Conservation (phyloP, 2,797 vertebrate species). For the Sebastes taczanowskii region DNA sequence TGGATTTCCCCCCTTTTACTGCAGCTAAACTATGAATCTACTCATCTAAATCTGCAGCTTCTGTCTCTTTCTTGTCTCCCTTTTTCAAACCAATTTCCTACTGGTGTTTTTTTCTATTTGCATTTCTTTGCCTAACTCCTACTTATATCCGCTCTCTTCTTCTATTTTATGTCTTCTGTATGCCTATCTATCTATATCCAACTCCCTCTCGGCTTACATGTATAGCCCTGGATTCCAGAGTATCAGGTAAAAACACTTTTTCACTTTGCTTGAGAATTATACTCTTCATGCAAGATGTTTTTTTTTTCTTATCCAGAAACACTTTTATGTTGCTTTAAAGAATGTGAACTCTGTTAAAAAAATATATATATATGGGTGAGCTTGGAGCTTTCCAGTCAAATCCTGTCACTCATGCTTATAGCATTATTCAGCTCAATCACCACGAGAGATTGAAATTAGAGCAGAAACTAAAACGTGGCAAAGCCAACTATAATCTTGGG, state of each 20-base stretch:
- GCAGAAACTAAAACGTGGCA: slow-evolving; percentile 44
- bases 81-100: slow-evolving; percentile 34
- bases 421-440: slow-evolving; percentile 43
- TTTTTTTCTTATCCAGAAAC: slow-evolving; percentile 35
- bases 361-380: slow-evolving; percentile 22
- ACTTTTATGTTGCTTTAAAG: slow-evolving; percentile 28
- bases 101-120: slow-evolving; percentile 35
- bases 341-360: slow-evolving; percentile 10
- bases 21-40: slow-evolving; percentile 9
- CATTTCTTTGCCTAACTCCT: slow-evolving; percentile 54
- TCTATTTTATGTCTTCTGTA: slow-evolving; percentile 70
- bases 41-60: slow-evolving; percentile 26
- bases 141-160: slow-evolving; percentile 52
- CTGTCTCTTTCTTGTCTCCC: slow-evolving; percentile 23
- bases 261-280: slow-evolving; percentile 52
- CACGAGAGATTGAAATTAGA: slow-evolving; percentile 55
- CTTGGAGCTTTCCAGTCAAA: slow-evolving; percentile 41
- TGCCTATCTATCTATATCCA: slow-evolving; percentile 69
- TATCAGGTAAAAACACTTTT: slow-evolving; percentile 90
- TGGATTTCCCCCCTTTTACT: background rate
- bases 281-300: slow-evolving; percentile 10
- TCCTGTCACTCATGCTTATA: slow-evolving; percentile 55
- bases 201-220: slow-evolving; percentile 82
- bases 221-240: slow-evolving; percentile 89
- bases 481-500: slow-evolving; percentile 31